Base-by-base conservation (phyloP, 1,140 invertebrate genomes). In the Pseudomyrmex sp. region DNA sequence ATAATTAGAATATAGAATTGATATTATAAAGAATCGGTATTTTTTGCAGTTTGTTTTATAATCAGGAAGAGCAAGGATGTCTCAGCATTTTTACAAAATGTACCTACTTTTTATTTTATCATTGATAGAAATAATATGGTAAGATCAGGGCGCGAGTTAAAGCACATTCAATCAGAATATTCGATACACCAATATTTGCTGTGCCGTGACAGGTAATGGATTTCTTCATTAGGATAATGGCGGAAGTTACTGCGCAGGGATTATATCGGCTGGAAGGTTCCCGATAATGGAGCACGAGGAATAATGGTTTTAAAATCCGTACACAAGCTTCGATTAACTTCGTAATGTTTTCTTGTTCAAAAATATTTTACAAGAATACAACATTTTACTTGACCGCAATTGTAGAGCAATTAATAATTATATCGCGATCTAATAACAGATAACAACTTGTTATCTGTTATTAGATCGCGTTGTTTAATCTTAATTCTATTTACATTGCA, bases 201-300 rank as follows among this genome's bases (percentile, higher is more conserved):
- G 59, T 61, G n/a, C 10, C 44, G 3, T 61, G 59, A 18, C 73
- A 46, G 54, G 50, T 82, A 88, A 87, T 87, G 70, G 86, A 87
- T 88, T 88, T 88, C 85, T 88, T 88, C 87, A 87, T 88, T 87
- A 85, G 72, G 63, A 54, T 88, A 85, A 87, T 87, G 61, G 61
- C 23, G 59, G 35, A 44, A 74, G 54, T 15, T 18, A 50, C 48
- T 79, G 15, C 35, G 35, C 15, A n/a, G 70, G 63, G 54, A 88
- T 86, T 74, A 35, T 35, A 62, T 58, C 26, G 23, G 69, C n/a
- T 44, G 48, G 46, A 63, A 86, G 65, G 50, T 46, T 35, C 13
- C n/a, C 18, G 56, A 80, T 83, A 86, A 79, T 73, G 79, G 59
- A 35, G 35, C 35, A 56, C 52, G 62, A 59, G 52, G 62, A 74